A percentile compares a stretch with the other conserved stretches of the same genome.
Conservation (phyloP, 2,113 vertebrate genomes). For the Triplophysa tibetana region DNA sequence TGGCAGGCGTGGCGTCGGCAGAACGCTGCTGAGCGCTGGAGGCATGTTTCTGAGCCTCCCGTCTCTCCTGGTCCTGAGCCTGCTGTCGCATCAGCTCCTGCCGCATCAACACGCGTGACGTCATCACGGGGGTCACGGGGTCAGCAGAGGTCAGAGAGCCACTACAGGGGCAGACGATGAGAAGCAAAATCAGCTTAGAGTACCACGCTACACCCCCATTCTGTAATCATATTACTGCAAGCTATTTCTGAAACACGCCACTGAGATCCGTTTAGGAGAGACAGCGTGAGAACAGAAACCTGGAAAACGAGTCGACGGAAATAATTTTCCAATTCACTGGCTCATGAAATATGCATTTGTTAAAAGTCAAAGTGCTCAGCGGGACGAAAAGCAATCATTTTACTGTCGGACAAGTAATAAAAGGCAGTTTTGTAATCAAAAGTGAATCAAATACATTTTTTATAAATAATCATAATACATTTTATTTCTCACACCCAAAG, state of each 20-base stretch:
- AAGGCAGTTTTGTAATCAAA: too few species aligned
- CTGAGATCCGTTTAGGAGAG: conserved; percentile 15
- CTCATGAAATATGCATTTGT: not conserved
- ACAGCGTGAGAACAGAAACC: conserved; percentile 9
- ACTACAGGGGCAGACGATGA: conserved; percentile 28
- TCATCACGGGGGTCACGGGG: conserved; percentile 61
- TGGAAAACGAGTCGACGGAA: not conserved
- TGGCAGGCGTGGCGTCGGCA: conserved; percentile 67
- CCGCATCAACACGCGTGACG: conserved; percentile 79
- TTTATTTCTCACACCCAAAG: too few species aligned
- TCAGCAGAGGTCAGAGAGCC: conserved; percentile 46
- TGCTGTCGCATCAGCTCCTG: conserved; percentile 90
- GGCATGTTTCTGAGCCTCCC: conserved; percentile 77
- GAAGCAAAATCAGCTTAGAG: conserved; percentile 12
- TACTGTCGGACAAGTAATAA: too few species aligned
- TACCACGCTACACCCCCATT: not conserved
- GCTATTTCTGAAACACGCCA: conserved; percentile 14
- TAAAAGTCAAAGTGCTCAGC: not conserved
- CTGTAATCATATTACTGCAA: conserved; percentile 18
- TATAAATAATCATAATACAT: too few species aligned
- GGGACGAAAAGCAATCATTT: too few species aligned
- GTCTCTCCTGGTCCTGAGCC: conserved; percentile 82
- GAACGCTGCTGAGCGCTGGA: conserved; percentile 62
- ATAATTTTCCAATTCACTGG: not conserved
- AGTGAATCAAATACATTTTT: too few species aligned